Conservation (phyloP, 2,888 invertebrate species). For the Aphodius sticticus region DNA sequence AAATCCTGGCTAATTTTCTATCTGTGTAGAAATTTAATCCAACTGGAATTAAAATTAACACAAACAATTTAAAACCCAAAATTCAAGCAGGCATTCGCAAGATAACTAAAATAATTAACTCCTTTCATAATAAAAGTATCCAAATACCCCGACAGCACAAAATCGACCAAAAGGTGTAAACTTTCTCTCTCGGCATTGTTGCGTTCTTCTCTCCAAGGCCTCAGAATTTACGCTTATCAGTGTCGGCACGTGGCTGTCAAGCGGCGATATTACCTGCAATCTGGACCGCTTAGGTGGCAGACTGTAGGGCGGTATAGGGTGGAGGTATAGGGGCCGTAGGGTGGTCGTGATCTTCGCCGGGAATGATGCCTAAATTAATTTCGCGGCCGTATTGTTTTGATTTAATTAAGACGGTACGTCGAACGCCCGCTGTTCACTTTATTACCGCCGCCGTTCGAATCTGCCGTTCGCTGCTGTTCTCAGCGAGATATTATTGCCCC, state of each 20-base stretch:
- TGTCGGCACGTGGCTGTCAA: conserved; percentile 4
- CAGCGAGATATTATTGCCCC: neutral
- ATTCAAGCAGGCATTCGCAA: no score
- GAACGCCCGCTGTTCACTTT: conserved; percentile 22
- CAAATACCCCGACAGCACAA: neutral
- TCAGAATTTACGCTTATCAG: neutral
- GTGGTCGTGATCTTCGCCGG: neutral
- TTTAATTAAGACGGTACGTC: conserved; percentile 39
- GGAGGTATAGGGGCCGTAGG: neutral
- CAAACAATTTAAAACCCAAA: no score
- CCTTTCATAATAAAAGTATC: neutral
- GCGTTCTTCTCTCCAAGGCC: neutral
- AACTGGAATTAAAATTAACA: no score
- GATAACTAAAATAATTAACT: no score
- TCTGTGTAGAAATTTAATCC: no score
- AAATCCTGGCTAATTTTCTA: no score
- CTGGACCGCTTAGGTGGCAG: neutral
- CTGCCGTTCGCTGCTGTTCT: neutral
- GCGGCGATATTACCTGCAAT: conserved; percentile 4
- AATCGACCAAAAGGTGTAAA: neutral
- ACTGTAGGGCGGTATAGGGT: neutral
- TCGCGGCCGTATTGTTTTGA: conserved; percentile 40
- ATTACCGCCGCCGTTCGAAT: neutral
- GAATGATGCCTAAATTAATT: conserved; percentile 36
- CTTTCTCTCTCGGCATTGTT: neutral